phyloP scores from a whole-genome alignment of 2,888 invertebrate genomes.

The Drosophila colorata region DNA sequence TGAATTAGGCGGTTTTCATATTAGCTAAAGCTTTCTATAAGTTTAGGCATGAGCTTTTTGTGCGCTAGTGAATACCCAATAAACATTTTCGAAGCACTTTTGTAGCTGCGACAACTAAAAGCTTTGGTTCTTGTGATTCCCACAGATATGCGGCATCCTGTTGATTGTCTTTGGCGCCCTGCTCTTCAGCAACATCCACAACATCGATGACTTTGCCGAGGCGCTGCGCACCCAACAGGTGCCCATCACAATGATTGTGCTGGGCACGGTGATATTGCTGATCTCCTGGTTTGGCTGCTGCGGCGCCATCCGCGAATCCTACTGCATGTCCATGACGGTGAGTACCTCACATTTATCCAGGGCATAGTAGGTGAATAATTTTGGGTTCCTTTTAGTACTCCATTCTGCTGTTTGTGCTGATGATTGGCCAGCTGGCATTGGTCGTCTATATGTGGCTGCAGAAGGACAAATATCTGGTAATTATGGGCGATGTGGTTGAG shows the following conservation, averaged over 20 bases:
- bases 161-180: constrained; percentile 89
- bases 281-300: constrained; percentile 96
- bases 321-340: constrained; percentile 95
- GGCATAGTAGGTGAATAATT: not conserved
- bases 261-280: constrained; percentile 90
- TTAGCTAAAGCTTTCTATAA: constrained; percentile 44
- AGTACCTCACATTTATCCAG: constrained; percentile 69
- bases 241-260: constrained; percentile 89
- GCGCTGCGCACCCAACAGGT: constrained; percentile 87
- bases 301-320: constrained; percentile 94
- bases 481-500: constrained; percentile 87
- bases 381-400: constrained; percentile 87
- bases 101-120: no score
- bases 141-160: constrained; percentile 90
- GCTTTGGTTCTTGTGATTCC: constrained; percentile 1
- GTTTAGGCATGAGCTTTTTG: not conserved
- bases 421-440: constrained; percentile 91
- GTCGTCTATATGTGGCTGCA: constrained; percentile 90
- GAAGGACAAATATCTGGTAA: constrained; percentile 87
- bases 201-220: constrained; percentile 86
- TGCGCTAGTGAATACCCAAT: constrained; percentile 22
- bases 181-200: constrained; percentile 88
- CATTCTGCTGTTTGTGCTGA: constrained; percentile 89
- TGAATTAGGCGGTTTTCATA: no score
- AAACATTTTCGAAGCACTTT: constrained; percentile 2